Conservation (phyloP, 1,140 invertebrate species). For the Aricia agestis region DNA sequence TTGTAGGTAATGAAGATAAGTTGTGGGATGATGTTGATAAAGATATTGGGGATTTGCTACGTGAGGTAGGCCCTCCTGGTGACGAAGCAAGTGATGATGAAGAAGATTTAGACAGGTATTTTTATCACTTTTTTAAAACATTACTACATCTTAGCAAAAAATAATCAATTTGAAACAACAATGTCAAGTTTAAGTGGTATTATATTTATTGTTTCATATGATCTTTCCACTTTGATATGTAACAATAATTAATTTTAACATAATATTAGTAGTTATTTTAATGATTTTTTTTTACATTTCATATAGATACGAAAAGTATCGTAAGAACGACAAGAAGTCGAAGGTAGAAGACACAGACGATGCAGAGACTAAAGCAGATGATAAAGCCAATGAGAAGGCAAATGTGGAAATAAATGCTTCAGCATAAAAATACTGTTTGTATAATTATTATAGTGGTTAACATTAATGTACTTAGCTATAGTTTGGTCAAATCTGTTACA, state of each 20-base stretch:
- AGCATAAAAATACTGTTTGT: slow-evolving; percentile 35
- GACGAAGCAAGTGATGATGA: slow-evolving; percentile 83
- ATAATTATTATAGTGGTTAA: background rate
- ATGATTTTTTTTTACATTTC: background rate
- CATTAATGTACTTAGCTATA: background rate
- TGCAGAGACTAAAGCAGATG: slow-evolving; percentile 40
- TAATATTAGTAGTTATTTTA: background rate
- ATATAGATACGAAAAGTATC: slow-evolving; percentile 72
- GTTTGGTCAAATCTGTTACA: no score
- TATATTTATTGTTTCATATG: no score
- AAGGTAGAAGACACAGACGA: slow-evolving; percentile 50
- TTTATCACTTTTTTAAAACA: background rate
- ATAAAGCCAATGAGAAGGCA: slow-evolving; percentile 43
- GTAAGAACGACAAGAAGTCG: slow-evolving; percentile 69
- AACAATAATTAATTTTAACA: background rate
- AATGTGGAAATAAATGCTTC: slow-evolving; percentile 47
- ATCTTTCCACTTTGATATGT: no score
- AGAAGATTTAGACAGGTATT: slow-evolving; percentile 79
- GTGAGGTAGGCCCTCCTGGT: slow-evolving; percentile 78
- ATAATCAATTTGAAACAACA: no score
- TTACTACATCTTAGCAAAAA: no score
- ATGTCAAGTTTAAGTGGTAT: no score
- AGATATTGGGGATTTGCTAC: slow-evolving; percentile 82
- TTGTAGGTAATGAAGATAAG: slow-evolving; percentile 79
- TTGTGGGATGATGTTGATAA: slow-evolving; percentile 85